phyloP scores from a whole-genome alignment of 2,888 invertebrate genomes.

The Ariolimax columbianus region DNA sequence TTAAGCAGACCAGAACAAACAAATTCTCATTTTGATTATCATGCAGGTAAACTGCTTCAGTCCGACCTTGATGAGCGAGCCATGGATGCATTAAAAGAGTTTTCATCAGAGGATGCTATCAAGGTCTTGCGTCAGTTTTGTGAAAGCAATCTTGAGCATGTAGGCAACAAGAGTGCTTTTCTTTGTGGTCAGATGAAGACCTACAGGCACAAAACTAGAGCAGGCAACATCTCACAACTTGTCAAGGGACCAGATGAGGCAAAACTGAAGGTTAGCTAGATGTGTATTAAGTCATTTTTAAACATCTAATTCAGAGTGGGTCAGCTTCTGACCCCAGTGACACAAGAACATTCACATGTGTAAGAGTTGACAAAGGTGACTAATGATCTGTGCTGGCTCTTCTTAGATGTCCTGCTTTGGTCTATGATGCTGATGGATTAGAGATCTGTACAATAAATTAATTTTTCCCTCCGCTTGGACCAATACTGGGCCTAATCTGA shows the following conservation, averaged over 20 bases:
- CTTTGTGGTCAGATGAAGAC: constrained; percentile 99
- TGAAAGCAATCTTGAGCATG: constrained; percentile 98
- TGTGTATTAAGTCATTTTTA: not conserved
- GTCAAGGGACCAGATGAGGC: constrained; percentile 97
- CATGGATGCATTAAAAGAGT: constrained; percentile 98
- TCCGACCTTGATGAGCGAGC: constrained; percentile 98
- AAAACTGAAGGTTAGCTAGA: constrained; percentile 89
- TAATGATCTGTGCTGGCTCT: no score
- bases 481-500: no score
- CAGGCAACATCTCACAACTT: constrained; percentile 75
- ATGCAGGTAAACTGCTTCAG: constrained; percentile 90
- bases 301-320: not conserved
- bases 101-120: constrained; percentile 85
- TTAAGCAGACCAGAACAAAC: no score
- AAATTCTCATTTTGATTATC: constrained; percentile 14
- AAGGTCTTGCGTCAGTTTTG: constrained; percentile 92
- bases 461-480: no score
- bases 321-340: no score
- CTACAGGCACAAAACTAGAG: constrained; percentile 86
- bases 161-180: constrained; percentile 99
- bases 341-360: no score
- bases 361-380: no score
- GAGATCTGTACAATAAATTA: no score
- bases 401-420: no score
- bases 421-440: no score